Conservation (phyloP, 2,888 invertebrate genomes). For the Patella caerulea region DNA sequence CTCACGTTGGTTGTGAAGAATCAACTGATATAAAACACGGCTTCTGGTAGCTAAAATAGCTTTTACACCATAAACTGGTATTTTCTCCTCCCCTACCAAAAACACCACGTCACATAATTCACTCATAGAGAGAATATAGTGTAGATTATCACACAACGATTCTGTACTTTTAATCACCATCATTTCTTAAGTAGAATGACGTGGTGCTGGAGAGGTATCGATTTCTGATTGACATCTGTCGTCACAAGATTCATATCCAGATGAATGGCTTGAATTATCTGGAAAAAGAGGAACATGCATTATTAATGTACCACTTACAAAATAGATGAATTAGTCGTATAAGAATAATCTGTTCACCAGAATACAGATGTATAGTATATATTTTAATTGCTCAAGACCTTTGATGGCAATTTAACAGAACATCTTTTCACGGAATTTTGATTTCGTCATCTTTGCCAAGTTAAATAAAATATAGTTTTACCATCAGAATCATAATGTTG, state of each 20-base stretch:
- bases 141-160: too few relatives aligned
- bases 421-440: too few relatives aligned
- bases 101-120: background rate
- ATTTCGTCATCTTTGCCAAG: too few relatives aligned
- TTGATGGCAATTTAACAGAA: too few relatives aligned
- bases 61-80: slow-evolving; percentile 7
- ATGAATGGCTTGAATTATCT: background rate
- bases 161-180: too few relatives aligned
- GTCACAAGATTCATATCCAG: slow-evolving; percentile 8
- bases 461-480: background rate
- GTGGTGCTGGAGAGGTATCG: background rate
- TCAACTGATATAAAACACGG: background rate
- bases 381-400: too few relatives aligned
- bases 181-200: too few relatives aligned
- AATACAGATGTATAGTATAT: background rate
- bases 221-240: background rate
- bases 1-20: background rate
- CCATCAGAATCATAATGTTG: background rate
- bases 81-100: background rate
- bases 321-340: background rate
- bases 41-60: background rate
- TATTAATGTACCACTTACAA: background rate
- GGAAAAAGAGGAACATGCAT: background rate
- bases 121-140: too few relatives aligned
- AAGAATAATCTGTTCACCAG: background rate